Percentiles rank a stretch among this genome's conserved stretches.
phyloP scores from a whole-genome alignment of 1,140 invertebrate species.

The Telenomus remus region DNA sequence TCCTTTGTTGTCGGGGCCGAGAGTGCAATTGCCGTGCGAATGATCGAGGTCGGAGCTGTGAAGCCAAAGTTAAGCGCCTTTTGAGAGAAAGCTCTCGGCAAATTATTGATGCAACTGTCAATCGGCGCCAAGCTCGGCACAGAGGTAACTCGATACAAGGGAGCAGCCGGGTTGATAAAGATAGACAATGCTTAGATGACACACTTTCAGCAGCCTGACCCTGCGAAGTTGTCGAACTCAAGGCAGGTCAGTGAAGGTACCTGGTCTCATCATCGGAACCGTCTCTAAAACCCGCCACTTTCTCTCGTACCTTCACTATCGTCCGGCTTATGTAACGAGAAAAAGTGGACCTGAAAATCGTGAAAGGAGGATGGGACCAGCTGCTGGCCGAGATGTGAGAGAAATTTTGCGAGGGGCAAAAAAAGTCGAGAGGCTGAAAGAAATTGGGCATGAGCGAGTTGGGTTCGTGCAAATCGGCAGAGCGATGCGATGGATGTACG shows the following conservation, averaged over 20 bases:
- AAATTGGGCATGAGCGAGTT: too few species aligned
- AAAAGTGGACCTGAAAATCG: neutral
- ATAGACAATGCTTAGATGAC: neutral
- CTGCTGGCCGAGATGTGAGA: too few species aligned
- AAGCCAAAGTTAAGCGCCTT: slow-evolving; percentile 69
- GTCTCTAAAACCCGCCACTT: slow-evolving; percentile 23
- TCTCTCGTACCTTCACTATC: slow-evolving; percentile 59
- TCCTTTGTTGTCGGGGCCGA: slow-evolving; percentile 42
- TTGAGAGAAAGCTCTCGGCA: slow-evolving; percentile 49
- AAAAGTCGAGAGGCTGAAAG: too few species aligned
- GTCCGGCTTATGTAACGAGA: slow-evolving; percentile 31
- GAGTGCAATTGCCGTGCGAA: slow-evolving; percentile 59
- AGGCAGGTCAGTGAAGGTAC: slow-evolving; percentile 64
- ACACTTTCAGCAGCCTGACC: slow-evolving; percentile 6
- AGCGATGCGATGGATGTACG: slow-evolving; percentile 28
- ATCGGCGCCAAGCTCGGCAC: too few species aligned
- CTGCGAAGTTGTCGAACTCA: slow-evolving; percentile 28
- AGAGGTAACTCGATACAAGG: too few species aligned
- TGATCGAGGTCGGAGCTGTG: slow-evolving; percentile 70
- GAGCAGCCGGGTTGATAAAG: neutral
- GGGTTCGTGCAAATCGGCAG: slow-evolving; percentile 1
- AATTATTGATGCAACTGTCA: neutral
- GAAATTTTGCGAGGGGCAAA: too few species aligned
- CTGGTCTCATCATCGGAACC: slow-evolving; percentile 18
- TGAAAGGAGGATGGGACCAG: neutral